Percentiles rank a stretch among this genome's conserved stretches.
Evolutionary conservation across 2,888 invertebrate genomes (phyloP).

Genomic region (Hermaeophaga mercurialis): DNA sequence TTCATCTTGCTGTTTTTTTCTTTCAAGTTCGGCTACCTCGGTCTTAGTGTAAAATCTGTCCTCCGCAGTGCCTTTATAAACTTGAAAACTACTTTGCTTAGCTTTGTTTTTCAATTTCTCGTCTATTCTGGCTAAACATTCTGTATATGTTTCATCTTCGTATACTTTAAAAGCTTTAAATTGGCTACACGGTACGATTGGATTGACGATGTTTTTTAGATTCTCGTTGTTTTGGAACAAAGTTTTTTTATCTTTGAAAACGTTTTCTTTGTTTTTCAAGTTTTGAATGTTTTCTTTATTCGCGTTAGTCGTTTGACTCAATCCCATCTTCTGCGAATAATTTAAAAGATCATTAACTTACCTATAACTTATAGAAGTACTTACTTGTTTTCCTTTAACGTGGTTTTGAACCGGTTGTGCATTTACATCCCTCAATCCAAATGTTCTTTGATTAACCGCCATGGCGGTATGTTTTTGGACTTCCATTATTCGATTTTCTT

Average conservation of each 20-base stretch:
- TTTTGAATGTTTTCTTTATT: constrained; percentile 20
- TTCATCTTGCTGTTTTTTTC: constrained; percentile 19
- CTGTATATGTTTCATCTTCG: constrained; percentile 62
- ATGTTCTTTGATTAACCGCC: constrained; percentile 58
- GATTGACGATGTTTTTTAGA: constrained; percentile 46
- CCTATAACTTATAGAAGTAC: constrained; percentile 3
- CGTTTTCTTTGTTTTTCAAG: constrained; percentile 17
- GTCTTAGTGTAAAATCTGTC: constrained; percentile 49
- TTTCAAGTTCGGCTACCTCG: constrained; percentile 44
- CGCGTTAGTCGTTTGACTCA: constrained; percentile 20
- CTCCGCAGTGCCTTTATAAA: constrained; percentile 46
- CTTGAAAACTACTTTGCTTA: constrained; percentile 28
- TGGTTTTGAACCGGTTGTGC: constrained; percentile 7
- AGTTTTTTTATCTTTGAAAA: constrained; percentile 16
- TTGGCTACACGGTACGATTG: constrained; percentile 68
- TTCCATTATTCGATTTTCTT: constrained; percentile 69
- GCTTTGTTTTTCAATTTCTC: constrained; percentile 39
- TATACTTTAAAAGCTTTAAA: constrained; percentile 79
- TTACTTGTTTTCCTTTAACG: constrained; percentile 48
- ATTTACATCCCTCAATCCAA: constrained; percentile 59
- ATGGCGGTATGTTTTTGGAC: constrained; percentile 55
- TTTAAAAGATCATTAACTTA: constrained; percentile 8
- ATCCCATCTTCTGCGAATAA: constrained; percentile 40
- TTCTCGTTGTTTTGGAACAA: constrained; percentile 35
- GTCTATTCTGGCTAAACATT: constrained; percentile 41